Base-by-base conservation (phyloP, 2,113 vertebrate genomes). In the Apus apus region DNA sequence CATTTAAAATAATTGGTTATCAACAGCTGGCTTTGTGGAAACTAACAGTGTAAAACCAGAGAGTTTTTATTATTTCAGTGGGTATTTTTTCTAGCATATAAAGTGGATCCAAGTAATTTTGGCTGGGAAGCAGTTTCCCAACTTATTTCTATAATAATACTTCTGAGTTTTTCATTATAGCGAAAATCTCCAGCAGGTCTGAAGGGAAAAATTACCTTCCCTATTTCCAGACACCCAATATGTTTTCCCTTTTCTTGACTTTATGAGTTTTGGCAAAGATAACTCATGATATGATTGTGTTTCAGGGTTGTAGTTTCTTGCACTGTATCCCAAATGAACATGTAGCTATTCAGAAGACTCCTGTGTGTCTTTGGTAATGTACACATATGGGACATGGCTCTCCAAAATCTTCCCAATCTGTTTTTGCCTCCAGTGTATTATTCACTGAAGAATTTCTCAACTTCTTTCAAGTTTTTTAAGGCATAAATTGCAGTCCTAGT, bases 1-100 rank as follows among this genome's bases (percentile, higher is more conserved):
- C 90, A 72, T 96, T 95, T 95, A 90, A 77, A 95, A 94, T 95
- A 92, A 95, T 91, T 93, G 72, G 90, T 86, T 91, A 93, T 94
- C 93, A 95, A 92, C 92, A 95, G 87, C 93, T 95, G 94, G 93
- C 83, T 94, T 94, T 94, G 92, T 81, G 85, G 76, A 61, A 94
- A 73, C 83, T 93, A 74, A 68, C 65, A 64, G 72, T 77, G 89
- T 80, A 94, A 97, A 96, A 93, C 90, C 88, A 62, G 74, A 77
- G 76, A 89, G 66, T 89, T 94, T 95, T 94, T 89, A 92, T 91
- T 30, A 94, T 93, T 94, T 92, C 80, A 86, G 1, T 85, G 92
- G 83, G 54, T 84, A 68, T 83, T 92, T 88, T 66, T 64, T 56
- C 65, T 81, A 51, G 54, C 0, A 2, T 96, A 78, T 87, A 96